Base-by-base conservation (phyloP, 2,888 invertebrate genomes). In the Drosophila barbarae region DNA sequence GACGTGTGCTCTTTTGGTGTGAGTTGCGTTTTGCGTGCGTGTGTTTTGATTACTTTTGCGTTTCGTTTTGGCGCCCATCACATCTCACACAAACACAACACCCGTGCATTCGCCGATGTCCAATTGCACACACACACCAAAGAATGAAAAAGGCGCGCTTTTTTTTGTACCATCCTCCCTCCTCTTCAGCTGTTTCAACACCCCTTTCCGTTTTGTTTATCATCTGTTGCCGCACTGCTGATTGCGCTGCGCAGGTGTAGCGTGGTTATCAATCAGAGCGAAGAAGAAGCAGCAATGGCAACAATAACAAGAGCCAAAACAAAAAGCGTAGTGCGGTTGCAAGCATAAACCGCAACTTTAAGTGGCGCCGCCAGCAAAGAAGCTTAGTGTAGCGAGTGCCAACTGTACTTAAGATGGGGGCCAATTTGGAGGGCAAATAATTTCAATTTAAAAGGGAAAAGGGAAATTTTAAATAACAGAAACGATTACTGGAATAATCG, bases 31-130 rank as follows among this genome's bases (percentile, higher is more conserved):
- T 53, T 72, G 59, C 72, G 76, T 77, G 82, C 84, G 84, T 85
- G 86, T 85, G 86, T 84, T 85, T 80, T 80, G 80, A 84, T 85
- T 80, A 81, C 84, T 85, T 84, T 85, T 85, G 84, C 85, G 49
- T 84, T 72, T 54, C 71, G 71, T 84, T 80, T 80, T 85, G 84
- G 80, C 80, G 80, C 85, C 71, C 73, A 79, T 71, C 70, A 69
- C 57, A 63, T n/a, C 41, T n/a, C 41, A 41, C 23, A 41, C 41
- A 26, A 18, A 41, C 23, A 41, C 23, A 71, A 49, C 36, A 65
- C 35, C 34, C 54, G 28, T 26, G 18, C 67, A 72, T 64, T 69
- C 65, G 66, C 71, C 73, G 36, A 56, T 79, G 83, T 79, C 85
- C 78, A 79, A 85, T 71, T 79, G 83, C 60, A 76, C 71, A 68